Evolutionary conservation across 2,113 vertebrate genomes (phyloP), one percentile per base, ranked within the genome.

Genomic region (Tauraco erythrolophus): DNA sequence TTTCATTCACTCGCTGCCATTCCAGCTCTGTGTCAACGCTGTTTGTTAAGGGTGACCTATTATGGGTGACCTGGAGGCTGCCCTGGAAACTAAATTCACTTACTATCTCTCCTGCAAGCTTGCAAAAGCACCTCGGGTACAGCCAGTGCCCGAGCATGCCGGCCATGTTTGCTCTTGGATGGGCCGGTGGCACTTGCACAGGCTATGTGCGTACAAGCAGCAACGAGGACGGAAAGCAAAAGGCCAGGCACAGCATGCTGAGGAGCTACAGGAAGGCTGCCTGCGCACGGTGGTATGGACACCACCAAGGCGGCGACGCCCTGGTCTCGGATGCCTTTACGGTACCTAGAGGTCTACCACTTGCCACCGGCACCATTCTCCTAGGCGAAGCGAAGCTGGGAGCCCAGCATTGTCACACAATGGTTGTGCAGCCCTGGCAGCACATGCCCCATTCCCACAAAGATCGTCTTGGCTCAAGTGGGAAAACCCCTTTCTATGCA

Each of bases 351-450:
- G 37, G 68, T 54, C 60, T 77, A 11, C 22, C 0, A 0, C 60
- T 61, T 35, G 39, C 64, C 0, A 0, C 35, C 10, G 4, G 25
- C 33, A 7, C 39, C 11, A 48, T 10, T 48, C 7, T 70, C 22
- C 41, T 41, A 22, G 41, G 35, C 13, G 17, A 35, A 4, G 9
- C 1, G 0, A 17, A 43, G 61, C 70, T 0, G 0, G 58, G 57
- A 50, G 48, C 35, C 21, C 0, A 0, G 61, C 43, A 37, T 22
- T 11, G 1, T 37, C 70, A 46, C 2, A 0, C 0, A 0, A 45
- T 1, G 1, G 9, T 4, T 6, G 31, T 25, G 62, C 61, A 82
- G 78, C 43, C n/a, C 60, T 9, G 4, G 51, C 18, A 64, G n/a
- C 12, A n/a, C 10, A 2, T 5, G 31, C n/a, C 41, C 24, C 3